Conservation (phyloP, 2,797 vertebrate genomes). For the Galagoides demidoff region DNA sequence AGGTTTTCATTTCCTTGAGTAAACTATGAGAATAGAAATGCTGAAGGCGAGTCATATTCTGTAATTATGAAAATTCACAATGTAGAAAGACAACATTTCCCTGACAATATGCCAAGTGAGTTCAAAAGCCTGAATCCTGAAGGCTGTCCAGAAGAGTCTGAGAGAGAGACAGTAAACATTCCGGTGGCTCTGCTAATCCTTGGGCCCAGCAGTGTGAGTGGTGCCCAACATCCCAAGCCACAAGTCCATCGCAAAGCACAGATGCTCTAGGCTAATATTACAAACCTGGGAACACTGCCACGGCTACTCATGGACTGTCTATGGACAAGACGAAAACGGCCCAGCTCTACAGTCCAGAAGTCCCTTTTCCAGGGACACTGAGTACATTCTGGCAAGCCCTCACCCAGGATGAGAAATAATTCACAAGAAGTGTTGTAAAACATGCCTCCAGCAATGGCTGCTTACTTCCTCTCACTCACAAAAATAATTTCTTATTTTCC, state of each 20-base stretch:
- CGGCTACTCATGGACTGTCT: neutral
- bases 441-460: neutral
- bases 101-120: neutral
- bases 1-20: neutral
- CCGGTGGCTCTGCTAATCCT: slow-evolving; percentile 42
- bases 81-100: neutral
- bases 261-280: neutral
- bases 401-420: neutral
- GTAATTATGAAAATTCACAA: slow-evolving; percentile 34
- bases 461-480: neutral
- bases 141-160: neutral
- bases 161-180: neutral
- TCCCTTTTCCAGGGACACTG: neutral
- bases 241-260: slow-evolving; percentile 31
- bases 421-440: neutral
- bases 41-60: neutral
- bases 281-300: neutral
- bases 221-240: neutral
- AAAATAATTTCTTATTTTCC: slow-evolving; percentile 31
- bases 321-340: neutral
- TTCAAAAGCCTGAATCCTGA: slow-evolving; percentile 46
- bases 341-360: neutral
- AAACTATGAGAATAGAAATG: neutral
- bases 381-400: neutral
- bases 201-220: neutral